Percentiles rank a stretch among this genome's conserved stretches.
phyloP scores from a whole-genome alignment of 1,140 invertebrate species.

The Periplaneta americana region DNA sequence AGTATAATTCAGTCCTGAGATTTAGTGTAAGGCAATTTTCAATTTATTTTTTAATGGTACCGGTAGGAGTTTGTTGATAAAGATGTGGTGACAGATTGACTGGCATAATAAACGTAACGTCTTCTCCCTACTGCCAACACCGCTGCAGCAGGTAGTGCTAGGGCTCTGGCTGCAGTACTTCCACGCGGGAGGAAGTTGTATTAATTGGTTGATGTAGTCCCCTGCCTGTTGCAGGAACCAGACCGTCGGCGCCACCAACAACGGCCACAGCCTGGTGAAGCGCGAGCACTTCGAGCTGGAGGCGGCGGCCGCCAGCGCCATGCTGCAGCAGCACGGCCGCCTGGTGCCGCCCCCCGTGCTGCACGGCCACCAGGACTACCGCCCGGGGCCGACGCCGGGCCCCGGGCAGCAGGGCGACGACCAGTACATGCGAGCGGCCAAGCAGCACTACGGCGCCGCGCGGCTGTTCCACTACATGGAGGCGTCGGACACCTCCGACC shows the following conservation, averaged over 20 bases:
- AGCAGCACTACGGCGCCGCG: constrained; percentile 47
- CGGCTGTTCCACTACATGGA: constrained; percentile 52
- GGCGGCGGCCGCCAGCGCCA: not conserved
- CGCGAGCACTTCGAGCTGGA: not conserved
- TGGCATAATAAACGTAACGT: too few relatives aligned
- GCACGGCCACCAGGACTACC: not conserved
- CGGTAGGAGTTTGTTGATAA: too few relatives aligned
- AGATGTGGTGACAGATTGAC: too few relatives aligned
- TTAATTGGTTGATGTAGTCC: constrained; percentile 18
- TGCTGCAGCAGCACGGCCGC: not conserved
- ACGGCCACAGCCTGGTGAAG: constrained; percentile 1
- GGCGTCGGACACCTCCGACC: constrained; percentile 49
- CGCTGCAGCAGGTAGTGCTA: too few relatives aligned
- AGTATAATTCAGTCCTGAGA: too few relatives aligned
- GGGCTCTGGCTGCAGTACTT: not conserved
- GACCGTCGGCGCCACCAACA: not conserved
- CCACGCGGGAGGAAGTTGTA: constrained; percentile 9
- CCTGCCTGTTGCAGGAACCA: constrained; percentile 17
- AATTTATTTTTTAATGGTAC: too few relatives aligned
- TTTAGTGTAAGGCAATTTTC: too few relatives aligned
- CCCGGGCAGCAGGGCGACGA: not conserved
- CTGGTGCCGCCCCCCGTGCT: not conserved
- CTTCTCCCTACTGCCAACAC: too few relatives aligned
- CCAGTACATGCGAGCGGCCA: constrained; percentile 17
- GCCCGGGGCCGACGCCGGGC: not conserved